phyloP scores from a whole-genome alignment of 2,113 vertebrate species.

The Crotalus tigris region DNA sequence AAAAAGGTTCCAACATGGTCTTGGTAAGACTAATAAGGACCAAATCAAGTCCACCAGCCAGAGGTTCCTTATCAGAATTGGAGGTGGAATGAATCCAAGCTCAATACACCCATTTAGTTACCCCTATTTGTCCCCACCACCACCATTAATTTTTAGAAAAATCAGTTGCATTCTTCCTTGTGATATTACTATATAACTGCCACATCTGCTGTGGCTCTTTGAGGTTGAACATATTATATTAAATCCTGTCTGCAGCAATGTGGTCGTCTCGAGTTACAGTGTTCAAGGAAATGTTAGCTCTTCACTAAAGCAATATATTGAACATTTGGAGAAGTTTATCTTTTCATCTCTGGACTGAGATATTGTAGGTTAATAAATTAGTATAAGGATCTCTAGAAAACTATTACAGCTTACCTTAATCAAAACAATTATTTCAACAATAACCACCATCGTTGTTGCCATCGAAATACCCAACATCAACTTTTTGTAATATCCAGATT shows the following conservation, averaged over 20 bases:
- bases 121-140: background rate
- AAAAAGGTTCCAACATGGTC: background rate
- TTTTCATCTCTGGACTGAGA: background rate
- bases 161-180: background rate
- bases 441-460: slow-evolving; percentile 21
- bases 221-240: background rate
- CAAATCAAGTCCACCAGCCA: background rate
- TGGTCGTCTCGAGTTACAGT: background rate
- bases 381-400: background rate
- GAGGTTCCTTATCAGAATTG: background rate
- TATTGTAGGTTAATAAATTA: background rate
- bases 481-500: slow-evolving; percentile 34
- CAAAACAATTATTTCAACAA: slow-evolving; percentile 42
- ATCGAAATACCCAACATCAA: slow-evolving; percentile 49
- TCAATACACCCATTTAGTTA: background rate
- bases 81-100: background rate
- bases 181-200: background rate
- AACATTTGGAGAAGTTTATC: background rate
- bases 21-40: background rate
- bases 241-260: background rate
- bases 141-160: background rate
- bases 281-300: background rate
- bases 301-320: background rate
- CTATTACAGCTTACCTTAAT: slow-evolving; percentile 41
- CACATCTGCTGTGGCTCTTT: background rate